Base-by-base conservation (phyloP, 2,888 invertebrate species). In the Bhutanitis thaidina region DNA sequence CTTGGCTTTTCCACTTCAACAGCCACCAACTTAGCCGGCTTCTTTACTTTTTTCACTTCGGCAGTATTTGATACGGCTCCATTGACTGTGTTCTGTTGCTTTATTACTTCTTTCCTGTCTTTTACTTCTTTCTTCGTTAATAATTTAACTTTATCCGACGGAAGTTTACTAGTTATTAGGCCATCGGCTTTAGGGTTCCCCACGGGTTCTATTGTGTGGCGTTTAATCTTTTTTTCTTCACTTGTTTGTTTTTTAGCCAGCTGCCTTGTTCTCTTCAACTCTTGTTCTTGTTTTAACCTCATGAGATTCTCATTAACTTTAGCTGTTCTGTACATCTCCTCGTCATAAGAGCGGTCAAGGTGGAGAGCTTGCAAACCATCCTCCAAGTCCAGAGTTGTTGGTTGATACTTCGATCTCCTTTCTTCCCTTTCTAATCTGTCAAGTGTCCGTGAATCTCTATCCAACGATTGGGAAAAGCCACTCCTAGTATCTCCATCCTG, bases 401-500 rank as follows among this genome's bases (percentile, higher is more conserved):
- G 89, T 61, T 90, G 91, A 27, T 87, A 84, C 60, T 89, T 90
- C 0, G 68, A 62, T 57, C 88, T 81, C 16, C 80, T 64, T 30
- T 90, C 90, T 13, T 83, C 83, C 56, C 82, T 74, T 49, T 88
- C 83, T 61, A 88, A 62, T 61, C 86, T 69, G 51, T 89, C 90
- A 1, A 90, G 67, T 0, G 89, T 86, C 61, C 82, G 72, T 0
- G 88, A 84, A 64, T 90, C 90, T 43, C 86, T 67, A 36, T 90
- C 89, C 1, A 87, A 59, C 0, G 89, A 84, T 0, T 90, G 86
- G 7, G 91, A 91, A 49, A 94, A 88, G 61, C 95, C 92, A 49
- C 93, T 94, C 40, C 94, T 93, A 0, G 92, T 92, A 61, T 94
- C 94, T 25, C 87, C 89, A 1, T 90, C 87, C 60, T 94, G 94